These are phyloP conservation scores for Entomobrya proxima DNA, from an alignment of 2,888 invertebrate species.

Conservation along the genomic window DNA sequence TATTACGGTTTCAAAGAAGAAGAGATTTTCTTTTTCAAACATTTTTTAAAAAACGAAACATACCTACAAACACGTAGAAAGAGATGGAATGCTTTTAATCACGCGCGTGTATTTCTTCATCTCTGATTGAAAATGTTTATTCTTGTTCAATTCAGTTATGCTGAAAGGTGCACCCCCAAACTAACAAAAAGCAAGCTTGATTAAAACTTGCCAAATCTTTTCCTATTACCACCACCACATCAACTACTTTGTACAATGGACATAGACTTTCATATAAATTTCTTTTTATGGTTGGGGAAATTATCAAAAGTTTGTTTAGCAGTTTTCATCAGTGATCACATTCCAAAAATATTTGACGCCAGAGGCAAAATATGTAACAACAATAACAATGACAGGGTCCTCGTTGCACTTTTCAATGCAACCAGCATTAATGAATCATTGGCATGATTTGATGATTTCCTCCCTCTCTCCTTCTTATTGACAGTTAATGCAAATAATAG, in stretches of 20 bases:
- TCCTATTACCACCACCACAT: no score
- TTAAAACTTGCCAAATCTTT: no score
- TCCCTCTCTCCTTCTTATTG: background rate
- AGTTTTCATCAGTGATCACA: slow-evolving; percentile 12
- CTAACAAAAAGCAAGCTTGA: no score
- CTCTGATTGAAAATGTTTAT: no score
- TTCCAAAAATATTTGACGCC: slow-evolving; percentile 14
- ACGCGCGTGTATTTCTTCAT: slow-evolving; percentile 19
- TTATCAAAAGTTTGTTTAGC: slow-evolving; percentile 1
- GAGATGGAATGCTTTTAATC: slow-evolving; percentile 15
- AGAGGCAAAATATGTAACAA: slow-evolving; percentile 18
- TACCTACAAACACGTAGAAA: no score
- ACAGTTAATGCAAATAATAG: background rate
- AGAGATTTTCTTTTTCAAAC: no score
- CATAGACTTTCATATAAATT: background rate
- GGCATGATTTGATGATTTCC: background rate
- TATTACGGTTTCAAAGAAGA: slow-evolving; percentile 25
- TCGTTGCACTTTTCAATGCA: no score
- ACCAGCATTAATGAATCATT: background rate
- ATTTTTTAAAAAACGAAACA: slow-evolving; percentile 11
- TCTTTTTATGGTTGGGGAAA: background rate
- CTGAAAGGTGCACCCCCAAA: no score
- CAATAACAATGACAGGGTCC: background rate
- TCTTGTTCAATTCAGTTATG: no score
- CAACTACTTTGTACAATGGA: no score